A percentile compares a stretch with the other conserved stretches of the same genome.
These are phyloP conservation scores for Oscheius onirici DNA, from an alignment of 2,888 invertebrate species.

Conservation along the genomic window DNA sequence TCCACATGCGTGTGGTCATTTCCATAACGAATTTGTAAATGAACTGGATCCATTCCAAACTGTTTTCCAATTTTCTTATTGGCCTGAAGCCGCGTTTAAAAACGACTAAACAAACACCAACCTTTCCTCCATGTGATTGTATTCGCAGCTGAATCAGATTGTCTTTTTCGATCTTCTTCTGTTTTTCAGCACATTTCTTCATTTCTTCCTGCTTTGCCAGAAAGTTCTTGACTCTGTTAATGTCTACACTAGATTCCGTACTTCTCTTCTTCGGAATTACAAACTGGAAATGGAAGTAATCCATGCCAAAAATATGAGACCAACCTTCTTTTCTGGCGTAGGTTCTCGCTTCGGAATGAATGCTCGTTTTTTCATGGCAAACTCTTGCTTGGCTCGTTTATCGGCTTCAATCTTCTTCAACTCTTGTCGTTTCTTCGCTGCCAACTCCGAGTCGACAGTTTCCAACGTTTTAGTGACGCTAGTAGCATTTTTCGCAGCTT, in stretches of 20 bases:
- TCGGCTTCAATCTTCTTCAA: conserved; percentile 9
- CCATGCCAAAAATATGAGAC: neutral
- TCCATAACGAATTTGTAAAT: conserved; percentile 61
- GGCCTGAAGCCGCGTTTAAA: conserved; percentile 39
- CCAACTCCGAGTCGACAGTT: conserved; percentile 41
- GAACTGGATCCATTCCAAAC: conserved; percentile 59
- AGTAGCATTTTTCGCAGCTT: conserved; percentile 48
- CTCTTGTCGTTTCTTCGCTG: conserved; percentile 35
- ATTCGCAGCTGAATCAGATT: conserved; percentile 57
- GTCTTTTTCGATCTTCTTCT: conserved; percentile 46
- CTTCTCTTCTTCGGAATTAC: conserved; percentile 59
- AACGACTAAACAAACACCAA: neutral
- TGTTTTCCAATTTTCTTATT: conserved; percentile 65
- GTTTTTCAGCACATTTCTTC: conserved; percentile 41
- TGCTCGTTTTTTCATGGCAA: neutral
- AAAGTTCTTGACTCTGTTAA: conserved; percentile 42
- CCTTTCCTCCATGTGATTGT: conserved; percentile 62
- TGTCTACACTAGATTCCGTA: conserved; percentile 39
- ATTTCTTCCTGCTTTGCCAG: conserved; percentile 45
- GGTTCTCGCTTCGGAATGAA: conserved; percentile 17
- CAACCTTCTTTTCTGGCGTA: conserved; percentile 30
- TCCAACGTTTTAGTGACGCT: conserved; percentile 40
- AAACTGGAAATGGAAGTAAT: too few relatives aligned
- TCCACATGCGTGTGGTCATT: conserved; percentile 54
- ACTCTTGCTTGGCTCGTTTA: conserved; percentile 22